phyloP scores from a whole-genome alignment of 2,888 invertebrate species.

The Melinaea menophilus region DNA sequence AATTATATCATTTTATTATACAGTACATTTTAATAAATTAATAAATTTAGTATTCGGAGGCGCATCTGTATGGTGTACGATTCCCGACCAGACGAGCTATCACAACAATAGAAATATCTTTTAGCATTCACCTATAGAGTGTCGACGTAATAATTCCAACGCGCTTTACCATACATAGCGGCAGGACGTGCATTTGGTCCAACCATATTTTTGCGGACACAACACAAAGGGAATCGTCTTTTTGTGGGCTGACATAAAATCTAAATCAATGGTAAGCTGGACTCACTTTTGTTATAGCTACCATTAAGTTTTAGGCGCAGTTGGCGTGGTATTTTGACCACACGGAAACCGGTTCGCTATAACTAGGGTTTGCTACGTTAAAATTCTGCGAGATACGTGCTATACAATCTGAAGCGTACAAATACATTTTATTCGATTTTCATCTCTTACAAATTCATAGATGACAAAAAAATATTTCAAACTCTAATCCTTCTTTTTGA shows the following conservation, averaged over 20 bases:
- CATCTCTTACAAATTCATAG: constrained; percentile 27
- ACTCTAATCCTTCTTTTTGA: no score
- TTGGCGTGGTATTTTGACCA: constrained; percentile 51
- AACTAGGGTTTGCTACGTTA: constrained; percentile 48
- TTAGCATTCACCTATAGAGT: constrained; percentile 59
- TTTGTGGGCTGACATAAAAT: constrained; percentile 63
- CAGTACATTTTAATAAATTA: no score
- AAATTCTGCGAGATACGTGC: constrained; percentile 45
- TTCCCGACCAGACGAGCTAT: constrained; percentile 40
- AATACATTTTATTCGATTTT: constrained; percentile 29
- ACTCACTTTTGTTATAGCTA: constrained; percentile 72
- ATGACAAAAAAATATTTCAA: no score
- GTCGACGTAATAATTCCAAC: constrained; percentile 61
- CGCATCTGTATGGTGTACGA: constrained; percentile 11
- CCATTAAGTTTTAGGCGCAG: constrained; percentile 60
- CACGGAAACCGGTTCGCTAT: constrained; percentile 39
- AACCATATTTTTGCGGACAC: constrained; percentile 62
- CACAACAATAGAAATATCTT: constrained; percentile 55
- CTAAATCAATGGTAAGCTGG: constrained; percentile 74
- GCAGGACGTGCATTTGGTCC: constrained; percentile 48
- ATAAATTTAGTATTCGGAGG: no score
- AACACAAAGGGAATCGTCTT: constrained; percentile 66
- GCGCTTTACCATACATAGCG: constrained; percentile 43
- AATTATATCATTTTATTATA: no score
- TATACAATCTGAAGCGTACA: background rate